Evolutionary conservation across 1,140 invertebrate genomes (phyloP), one percentile per base, ranked within the genome.

Genomic region (Bactericera cockerelli): DNA sequence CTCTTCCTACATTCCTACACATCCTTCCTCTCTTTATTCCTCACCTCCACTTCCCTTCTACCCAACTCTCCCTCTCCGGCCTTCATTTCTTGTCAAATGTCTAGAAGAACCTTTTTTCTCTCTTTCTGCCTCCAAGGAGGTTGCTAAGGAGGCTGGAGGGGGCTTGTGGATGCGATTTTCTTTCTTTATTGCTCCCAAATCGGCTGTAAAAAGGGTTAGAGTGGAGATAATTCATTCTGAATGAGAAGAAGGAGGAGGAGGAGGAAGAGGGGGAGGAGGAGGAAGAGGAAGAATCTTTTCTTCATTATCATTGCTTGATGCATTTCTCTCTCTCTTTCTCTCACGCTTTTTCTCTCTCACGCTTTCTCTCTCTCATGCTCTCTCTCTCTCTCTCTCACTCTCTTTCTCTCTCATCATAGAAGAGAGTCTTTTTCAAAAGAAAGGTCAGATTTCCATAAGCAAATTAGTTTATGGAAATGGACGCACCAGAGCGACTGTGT

Each of bases 121-220:
- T 36, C 16, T 10, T 36, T n/a, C n/a, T n/a, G n/a, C 28, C 28
- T 31, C 28, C 28, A 31, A 31, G 28, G 28, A 31, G 28, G 4
- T n/a, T n/a, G n/a, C n/a, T n/a, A n/a, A 49, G 42, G 28, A 31
- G 28, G 28, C 4, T 6, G 28, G 28, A 31, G 28, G 28, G 13
- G 28, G 28, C 4, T 4, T 4, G 28, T 6, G 42, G n/a, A 49
- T 6, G 42, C 22, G 42, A 49, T 49, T 49, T 49, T 49, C n/a
- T 49, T 49, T 49, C 28, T 49, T 49, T 49, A 49, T 49, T 49
- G 42, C 42, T 49, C 42, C 42, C 42, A 49, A 49, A 49, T 49
- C 42, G 42, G 42, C 22, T 49, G 42, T 49, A 49, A 49, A 49
- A 49, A 49, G 42, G 42, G 42, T 49, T 49, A 49, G n/a, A 19